Evolutionary conservation across 1,140 invertebrate genomes (phyloP), one percentile per base, ranked within the genome.

Genomic region (Cyclina sinensis): DNA sequence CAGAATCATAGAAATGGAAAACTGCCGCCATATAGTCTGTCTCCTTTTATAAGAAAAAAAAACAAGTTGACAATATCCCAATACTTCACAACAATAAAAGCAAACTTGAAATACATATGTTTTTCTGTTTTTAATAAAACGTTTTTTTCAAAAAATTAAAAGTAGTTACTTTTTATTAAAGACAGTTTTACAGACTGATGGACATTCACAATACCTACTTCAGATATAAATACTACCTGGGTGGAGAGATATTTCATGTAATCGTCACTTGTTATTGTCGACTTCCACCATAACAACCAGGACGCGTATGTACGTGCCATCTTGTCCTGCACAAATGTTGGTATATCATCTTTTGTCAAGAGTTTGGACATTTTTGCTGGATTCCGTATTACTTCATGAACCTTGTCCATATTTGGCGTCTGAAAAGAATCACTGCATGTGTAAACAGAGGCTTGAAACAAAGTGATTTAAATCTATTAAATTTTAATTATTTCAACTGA

Each of bases 271-370:
- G 93, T 94, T 0, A 95, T 85, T 24, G 92, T 94, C 54, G 92
- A 94, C 74, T 94, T 94, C 95, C 95, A 95, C 95, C 94, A 95
- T 35, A 92, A 92, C 30, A 95, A 89, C 95, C 95, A 95, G 0
- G 94, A 95, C 27, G 92, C 91, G 73, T 95, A 95, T 18, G 92
- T 94, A 18, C 93, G 76, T 12, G 94, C 91, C 92, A 94, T 93
- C 73, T 94, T 93, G 83, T 95, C 94, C 37, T 91, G 92, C n/a
- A 94, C 91, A 79, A 92, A 90, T 54, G 87, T 88, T 16, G 94
- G 94, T 74, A 93, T 90, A 51, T 92, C 90, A 21, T 92, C 91
- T 1, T 84, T 91, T 3, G 81, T 59, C 68, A 93, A 65, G 59
- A 92, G 87, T 39, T 91, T 89, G 0, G 91, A 89, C 91, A 91